Evolutionary conservation across 2,113 vertebrate genomes (phyloP), one percentile per base, ranked within the genome.

Genomic region (Cinclus mexicanus): DNA sequence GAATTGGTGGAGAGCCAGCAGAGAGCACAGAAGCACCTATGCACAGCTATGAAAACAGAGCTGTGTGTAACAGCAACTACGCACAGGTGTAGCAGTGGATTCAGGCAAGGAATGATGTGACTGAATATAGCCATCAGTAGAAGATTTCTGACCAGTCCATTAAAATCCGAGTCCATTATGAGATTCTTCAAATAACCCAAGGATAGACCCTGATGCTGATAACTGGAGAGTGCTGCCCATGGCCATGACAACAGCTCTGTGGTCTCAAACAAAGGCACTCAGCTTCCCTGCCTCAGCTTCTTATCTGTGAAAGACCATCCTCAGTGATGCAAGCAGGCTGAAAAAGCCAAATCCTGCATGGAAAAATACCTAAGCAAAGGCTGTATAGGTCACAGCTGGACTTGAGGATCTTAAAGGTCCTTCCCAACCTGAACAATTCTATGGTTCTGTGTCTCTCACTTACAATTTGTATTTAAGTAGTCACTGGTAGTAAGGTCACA

Each of bases 181-280:
- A 78, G 35, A 75, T 41, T 83, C 50, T 78, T 95, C 85, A 81
- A 67, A 80, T 14, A 89, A 78, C 24, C 60, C 91, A 88, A 90
- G 83, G 85, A 77, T 69, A 44, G 65, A 44, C 13, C 46, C 11
- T 3, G 23, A 22, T 29, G 67, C 55, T 0, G 4, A 12, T 29
- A 69, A 70, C 12, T 0, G 1, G 23, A 47, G 42, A 96, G 60
- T n/a, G 72, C 50, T 80, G 68, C 76, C 67, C 86, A 88, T 10
- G 83, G 76, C 80, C 83, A 67, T 52, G 64, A 69, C 47, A 93
- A 89, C 83, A 87, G 64, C 76, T 37, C 59, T 52, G 71, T 12
- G 47, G 68, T 41, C 39, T 49, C 37, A 29, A 89, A 90, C 41
- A 91, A 83, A 93, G 25, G 28, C 91, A 52, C 69, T 81, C 68